Evolutionary conservation across 2,113 vertebrate genomes (phyloP).

Genomic region (Neolamprologus ventralis): DNA sequence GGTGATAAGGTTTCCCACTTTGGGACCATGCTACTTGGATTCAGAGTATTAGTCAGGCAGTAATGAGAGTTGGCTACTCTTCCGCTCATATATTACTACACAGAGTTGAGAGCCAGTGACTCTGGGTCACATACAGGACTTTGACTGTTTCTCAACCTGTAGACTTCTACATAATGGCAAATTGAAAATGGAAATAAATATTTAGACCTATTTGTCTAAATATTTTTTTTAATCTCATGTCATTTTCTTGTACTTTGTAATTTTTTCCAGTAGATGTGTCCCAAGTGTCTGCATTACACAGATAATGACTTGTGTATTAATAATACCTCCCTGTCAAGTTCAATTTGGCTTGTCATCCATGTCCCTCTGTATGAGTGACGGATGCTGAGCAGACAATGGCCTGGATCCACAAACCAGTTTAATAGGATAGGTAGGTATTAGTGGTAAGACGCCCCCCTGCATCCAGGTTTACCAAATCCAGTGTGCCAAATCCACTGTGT

Average conservation of each 20-base stretch:
- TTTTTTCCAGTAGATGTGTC: background rate
- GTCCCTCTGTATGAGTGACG: constrained; percentile 8
- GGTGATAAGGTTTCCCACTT: background rate
- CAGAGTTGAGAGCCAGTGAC: background rate
- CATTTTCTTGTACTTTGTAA: background rate
- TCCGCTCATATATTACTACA: background rate
- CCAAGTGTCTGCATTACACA: background rate
- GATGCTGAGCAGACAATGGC: constrained; percentile 72
- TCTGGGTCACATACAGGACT: background rate
- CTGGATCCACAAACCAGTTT: constrained; percentile 64
- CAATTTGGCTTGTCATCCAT: constrained; percentile 39
- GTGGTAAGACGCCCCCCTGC: constrained; percentile 52
- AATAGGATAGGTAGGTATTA: constrained; percentile 75
- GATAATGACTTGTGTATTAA: background rate
- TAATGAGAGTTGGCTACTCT: background rate
- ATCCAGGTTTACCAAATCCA: constrained; percentile 62
- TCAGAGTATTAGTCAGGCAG: background rate
- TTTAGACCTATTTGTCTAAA: background rate
- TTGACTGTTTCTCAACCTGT: background rate
- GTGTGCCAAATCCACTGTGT: constrained; percentile 68
- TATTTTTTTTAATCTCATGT: background rate
- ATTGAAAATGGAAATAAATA: background rate
- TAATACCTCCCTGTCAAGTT: constrained; percentile 29
- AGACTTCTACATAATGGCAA: background rate
- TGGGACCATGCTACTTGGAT: background rate